Evolutionary conservation across 1,140 invertebrate species (phyloP).

Genomic region (Drosophila cardini): DNA sequence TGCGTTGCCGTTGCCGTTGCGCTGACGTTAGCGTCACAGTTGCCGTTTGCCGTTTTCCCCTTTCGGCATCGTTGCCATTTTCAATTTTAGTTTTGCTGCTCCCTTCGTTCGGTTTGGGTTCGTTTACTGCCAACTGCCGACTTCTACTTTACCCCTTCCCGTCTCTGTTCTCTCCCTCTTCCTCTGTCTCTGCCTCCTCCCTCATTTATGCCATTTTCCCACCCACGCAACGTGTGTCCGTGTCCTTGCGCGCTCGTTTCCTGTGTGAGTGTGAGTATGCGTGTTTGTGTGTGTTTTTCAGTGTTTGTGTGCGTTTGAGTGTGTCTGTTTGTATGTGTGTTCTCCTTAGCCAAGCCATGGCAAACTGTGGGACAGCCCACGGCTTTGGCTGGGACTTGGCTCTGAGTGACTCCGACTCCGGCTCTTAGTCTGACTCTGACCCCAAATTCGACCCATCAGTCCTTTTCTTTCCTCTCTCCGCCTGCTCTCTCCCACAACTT

Average conservation of each 20-base stretch:
- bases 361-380: constrained; percentile 51
- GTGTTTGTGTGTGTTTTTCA: not conserved
- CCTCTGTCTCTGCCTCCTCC: no score
- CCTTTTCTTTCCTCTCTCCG: not conserved
- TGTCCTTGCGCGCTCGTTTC: constrained; percentile 77
- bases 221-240: constrained; percentile 72
- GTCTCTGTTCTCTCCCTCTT: not conserved
- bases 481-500: not conserved
- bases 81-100: constrained; percentile 80
- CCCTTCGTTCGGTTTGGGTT: constrained; percentile 55
- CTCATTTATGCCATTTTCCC: constrained; percentile 13
- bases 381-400: constrained; percentile 51
- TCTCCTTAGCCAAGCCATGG: not conserved
- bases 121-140: constrained; percentile 41
- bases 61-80: constrained; percentile 68
- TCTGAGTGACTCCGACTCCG: constrained; percentile 40
- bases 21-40: constrained; percentile 31
- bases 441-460: constrained; percentile 22
- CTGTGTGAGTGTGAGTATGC: constrained; percentile 38
- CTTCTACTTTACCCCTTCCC: constrained; percentile 37
- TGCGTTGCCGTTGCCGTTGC: constrained; percentile 44
- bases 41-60: constrained; percentile 39
- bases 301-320: not conserved
- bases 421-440: constrained; percentile 5
- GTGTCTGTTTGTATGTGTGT: constrained; percentile 21